These are phyloP conservation scores for Mirza zaza DNA, from an alignment of 2,113 vertebrate species.

Conservation along the genomic window DNA sequence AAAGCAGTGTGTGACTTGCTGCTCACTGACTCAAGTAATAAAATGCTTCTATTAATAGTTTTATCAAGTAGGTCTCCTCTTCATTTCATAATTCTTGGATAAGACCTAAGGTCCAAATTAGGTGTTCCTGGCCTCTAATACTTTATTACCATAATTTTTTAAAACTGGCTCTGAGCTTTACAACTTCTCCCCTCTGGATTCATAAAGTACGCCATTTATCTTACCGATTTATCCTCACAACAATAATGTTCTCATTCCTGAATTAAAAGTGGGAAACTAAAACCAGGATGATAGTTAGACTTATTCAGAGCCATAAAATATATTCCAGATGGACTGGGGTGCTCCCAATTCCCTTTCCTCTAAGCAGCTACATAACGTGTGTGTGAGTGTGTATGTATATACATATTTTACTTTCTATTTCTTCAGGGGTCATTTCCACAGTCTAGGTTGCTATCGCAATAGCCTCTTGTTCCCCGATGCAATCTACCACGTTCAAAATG, in stretches of 20 bases:
- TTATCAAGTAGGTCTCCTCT: neutral
- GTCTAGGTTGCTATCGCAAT: neutral
- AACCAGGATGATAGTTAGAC: neutral
- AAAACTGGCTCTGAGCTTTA: neutral
- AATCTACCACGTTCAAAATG: neutral
- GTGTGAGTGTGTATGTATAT: neutral
- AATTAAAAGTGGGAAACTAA: neutral
- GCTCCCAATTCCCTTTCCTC: neutral
- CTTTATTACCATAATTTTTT: neutral
- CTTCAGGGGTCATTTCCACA: neutral
- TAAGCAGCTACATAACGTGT: neutral
- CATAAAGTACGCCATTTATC: neutral
- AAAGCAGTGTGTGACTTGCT: neutral
- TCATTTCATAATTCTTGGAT: neutral
- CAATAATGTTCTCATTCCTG: neutral
- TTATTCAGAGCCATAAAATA: neutral
- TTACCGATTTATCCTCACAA: neutral
- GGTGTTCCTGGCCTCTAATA: neutral
- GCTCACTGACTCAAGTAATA: neutral
- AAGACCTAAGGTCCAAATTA: neutral
- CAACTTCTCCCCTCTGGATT: neutral
- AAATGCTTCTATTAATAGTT: neutral
- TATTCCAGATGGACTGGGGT: neutral
- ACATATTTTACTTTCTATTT: slow-evolving; percentile 21
- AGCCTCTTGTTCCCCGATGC: neutral